A percentile compares a stretch with the other conserved stretches of the same genome.
Conservation (phyloP, 2,797 vertebrate species). For the Alca torda region DNA sequence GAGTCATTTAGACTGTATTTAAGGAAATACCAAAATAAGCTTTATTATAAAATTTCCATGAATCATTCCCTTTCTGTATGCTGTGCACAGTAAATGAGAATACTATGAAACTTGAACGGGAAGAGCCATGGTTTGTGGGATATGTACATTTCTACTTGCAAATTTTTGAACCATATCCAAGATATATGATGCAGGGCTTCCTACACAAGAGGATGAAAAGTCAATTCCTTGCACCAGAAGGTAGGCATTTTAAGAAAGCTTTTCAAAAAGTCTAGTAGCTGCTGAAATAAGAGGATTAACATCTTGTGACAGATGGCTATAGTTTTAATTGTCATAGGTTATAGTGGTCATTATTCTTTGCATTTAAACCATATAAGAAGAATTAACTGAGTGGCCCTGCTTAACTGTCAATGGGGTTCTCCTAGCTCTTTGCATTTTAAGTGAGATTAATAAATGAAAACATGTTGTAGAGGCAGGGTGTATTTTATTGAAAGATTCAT, state of each 20-base stretch:
- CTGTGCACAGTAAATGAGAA: not conserved
- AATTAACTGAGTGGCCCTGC: constrained; percentile 73
- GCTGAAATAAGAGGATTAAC: constrained; percentile 77
- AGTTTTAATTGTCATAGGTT: constrained; percentile 75
- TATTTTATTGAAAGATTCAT: constrained; percentile 81
- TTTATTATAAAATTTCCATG: not conserved
- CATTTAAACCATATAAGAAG: constrained; percentile 73
- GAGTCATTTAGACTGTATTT: not conserved
- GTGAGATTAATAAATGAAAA: constrained; percentile 90
- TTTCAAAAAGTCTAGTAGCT: constrained; percentile 6
- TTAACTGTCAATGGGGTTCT: constrained; percentile 80
- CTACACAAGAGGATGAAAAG: not conserved
- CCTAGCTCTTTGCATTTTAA: constrained; percentile 86
- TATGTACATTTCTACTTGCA: not conserved
- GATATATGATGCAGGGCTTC: not conserved
- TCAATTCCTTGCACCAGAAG: not conserved
- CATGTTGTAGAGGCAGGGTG: constrained; percentile 73
- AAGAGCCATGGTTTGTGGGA: not conserved
- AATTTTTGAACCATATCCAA: not conserved
- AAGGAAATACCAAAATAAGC: not conserved
- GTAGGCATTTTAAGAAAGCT: constrained; percentile 31
- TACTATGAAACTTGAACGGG: not conserved
- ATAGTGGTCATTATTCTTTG: constrained; percentile 71
- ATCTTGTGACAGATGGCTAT: constrained; percentile 60
- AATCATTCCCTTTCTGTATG: not conserved